A percentile compares a stretch with the other conserved stretches of the same genome.
phyloP scores from a whole-genome alignment of 2,113 vertebrate genomes.

The Limnothrissa miodon region DNA sequence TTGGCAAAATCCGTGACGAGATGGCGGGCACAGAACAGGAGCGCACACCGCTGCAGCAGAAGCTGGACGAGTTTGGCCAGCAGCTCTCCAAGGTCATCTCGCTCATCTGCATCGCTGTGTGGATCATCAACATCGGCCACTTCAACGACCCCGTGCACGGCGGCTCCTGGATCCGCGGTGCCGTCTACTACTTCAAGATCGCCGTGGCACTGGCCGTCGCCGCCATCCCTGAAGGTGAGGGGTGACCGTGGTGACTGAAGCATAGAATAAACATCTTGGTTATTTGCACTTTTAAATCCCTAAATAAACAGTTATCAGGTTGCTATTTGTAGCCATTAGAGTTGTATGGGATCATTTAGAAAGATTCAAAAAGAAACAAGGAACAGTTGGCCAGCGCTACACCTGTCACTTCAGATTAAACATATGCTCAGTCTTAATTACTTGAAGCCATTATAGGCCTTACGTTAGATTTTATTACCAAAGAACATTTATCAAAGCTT shows the following conservation, averaged over 20 bases:
- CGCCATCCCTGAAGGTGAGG: conserved; percentile 88
- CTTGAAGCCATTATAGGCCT: background rate
- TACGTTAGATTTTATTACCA: background rate
- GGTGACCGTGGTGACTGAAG: background rate
- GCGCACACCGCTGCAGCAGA: conserved; percentile 93
- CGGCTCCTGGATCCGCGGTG: conserved; percentile 96
- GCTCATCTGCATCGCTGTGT: conserved; percentile 96
- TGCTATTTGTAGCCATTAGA: background rate
- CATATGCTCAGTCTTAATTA: background rate
- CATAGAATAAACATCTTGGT: background rate
- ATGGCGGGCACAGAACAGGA: conserved; percentile 96
- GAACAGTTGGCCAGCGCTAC: background rate
- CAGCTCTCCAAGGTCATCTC: conserved; percentile 97
- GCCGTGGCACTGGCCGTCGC: conserved; percentile 95
- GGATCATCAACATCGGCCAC: conserved; percentile 98
- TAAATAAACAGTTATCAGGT: background rate
- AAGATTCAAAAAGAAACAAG: background rate
- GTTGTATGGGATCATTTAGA: background rate
- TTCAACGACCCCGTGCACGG: conserved; percentile 97
- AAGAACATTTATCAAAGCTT: background rate
- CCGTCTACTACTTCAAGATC: conserved; percentile 99
- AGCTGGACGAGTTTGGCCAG: conserved; percentile 96
- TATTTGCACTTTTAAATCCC: background rate
- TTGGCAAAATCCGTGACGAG: conserved; percentile 96
- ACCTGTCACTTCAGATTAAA: background rate